Conservation (phyloP, 2,888 invertebrate species). For the Sarcophaga carnaria region DNA sequence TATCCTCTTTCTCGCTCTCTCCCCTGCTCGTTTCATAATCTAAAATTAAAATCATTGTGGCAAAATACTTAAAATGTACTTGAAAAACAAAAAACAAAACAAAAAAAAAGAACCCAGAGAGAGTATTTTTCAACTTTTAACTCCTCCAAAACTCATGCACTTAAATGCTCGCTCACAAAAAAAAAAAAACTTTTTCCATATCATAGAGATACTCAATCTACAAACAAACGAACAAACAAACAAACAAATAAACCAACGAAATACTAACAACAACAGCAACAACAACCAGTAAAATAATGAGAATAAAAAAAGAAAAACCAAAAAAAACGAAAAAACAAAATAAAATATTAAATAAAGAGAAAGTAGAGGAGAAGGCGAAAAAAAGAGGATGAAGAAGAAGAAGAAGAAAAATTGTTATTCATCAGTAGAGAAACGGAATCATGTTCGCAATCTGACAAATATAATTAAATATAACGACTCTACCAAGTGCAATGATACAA, state of each 20-base stretch:
- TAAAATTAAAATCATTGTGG: constrained; percentile 39
- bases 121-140: constrained; percentile 31
- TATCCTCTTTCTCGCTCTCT: no score
- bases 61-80: background rate
- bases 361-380: background rate
- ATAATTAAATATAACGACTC: constrained; percentile 67
- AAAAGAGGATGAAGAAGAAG: background rate
- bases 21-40: background rate
- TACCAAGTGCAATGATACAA: constrained; percentile 67
- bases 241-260: constrained; percentile 3
- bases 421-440: constrained; percentile 49
- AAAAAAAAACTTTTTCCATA: constrained; percentile 54
- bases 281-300: background rate
- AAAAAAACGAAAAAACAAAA: no score
- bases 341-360: no score
- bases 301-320: no score
- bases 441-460: constrained; percentile 66
- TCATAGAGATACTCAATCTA: constrained; percentile 43
- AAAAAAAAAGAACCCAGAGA: background rate
- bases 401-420: constrained; percentile 53
- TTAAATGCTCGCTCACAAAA: constrained; percentile 15
- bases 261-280: constrained; percentile 4
- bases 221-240: no score
- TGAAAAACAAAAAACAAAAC: background rate
- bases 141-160: constrained; percentile 49